Evolutionary conservation across 2,888 invertebrate species (phyloP), one percentile per base, ranked within the genome.

Genomic region (Leptopilina myrica): DNA sequence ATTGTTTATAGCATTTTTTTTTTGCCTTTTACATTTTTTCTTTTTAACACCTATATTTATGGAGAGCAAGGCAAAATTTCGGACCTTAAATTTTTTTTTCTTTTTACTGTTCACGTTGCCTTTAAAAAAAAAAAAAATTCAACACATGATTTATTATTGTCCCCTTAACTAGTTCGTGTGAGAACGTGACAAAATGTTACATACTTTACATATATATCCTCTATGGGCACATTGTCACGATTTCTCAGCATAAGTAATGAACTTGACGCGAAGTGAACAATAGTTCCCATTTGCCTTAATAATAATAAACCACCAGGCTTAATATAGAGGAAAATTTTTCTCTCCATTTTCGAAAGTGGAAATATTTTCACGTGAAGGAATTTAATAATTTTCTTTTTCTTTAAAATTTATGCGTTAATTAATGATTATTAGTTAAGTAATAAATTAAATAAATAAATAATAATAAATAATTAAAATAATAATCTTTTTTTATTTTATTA

Each of bases 121-220:
- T 46, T 53, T 43, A 7, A 1, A 6, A 43, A 6, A 43, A 5
- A 43, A 43, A 53, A 73, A 33, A 26, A 33, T 33, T 33, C 33
- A 73, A 73, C n/a, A 33, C 33, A 33, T 56, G 73, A 56, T 56
- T 73, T 56, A 73, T 26, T 12, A 56, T 73, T 3, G 12, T 49
- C 49, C 49, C 46, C 69, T 69, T 8, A 43, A 5, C 9, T 15
- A 8, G 43, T 7, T 33, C 43, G 56, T 33, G 20, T 73, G 73
- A 33, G 73, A 73, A 73, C 73, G 73, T 73, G 73, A 73, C 56
- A 73, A 33, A 33, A 73, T 73, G 73, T 56, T 12, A 11, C 49
- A 11, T 73, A 33, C 73, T 73, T 56, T 12, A n/a, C 14, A 56
- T 56, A 56, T 33, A 56, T n/a, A 67, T 67, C 9, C 43, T 43